Percentiles rank a stretch among this genome's conserved stretches.
These are phyloP conservation scores for Toxonevra muliebris DNA, from an alignment of 2,888 invertebrate genomes.

Conservation along the genomic window DNA sequence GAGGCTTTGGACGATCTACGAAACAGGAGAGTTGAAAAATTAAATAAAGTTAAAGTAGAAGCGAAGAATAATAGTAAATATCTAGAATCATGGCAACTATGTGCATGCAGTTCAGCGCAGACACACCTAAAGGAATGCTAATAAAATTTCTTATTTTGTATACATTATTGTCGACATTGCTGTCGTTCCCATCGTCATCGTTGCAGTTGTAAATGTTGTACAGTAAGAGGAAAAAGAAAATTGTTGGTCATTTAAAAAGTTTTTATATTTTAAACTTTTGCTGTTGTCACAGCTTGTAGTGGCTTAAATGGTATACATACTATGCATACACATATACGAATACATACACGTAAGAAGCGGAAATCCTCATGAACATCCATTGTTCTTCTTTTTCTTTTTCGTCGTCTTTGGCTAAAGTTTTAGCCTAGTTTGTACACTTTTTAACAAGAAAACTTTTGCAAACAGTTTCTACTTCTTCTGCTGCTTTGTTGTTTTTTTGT, in stretches of 20 bases:
- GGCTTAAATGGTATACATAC: neutral
- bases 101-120: neutral
- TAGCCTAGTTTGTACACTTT: conserved; percentile 24
- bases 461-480: neutral
- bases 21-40: conserved; percentile 26
- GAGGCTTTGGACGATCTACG: conserved; percentile 83
- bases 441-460: conserved; percentile 33
- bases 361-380: neutral
- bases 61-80: neutral
- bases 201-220: neutral
- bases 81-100: no score
- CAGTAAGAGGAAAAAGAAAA: neutral
- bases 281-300: conserved; percentile 13
- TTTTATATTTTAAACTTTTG: conserved; percentile 25
- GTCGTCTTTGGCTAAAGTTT: conserved; percentile 1
- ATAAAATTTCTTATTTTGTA: neutral
- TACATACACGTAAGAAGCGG: neutral
- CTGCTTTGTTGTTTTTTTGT: no score
- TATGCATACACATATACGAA: neutral
- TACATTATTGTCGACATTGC: neutral
- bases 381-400: neutral
- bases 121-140: neutral
- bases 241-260: conserved; percentile 33
- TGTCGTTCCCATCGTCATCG: neutral
- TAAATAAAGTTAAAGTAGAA: conserved; percentile 17